These are phyloP conservation scores for Lycocerus yunnanus DNA, from an alignment of 2,888 invertebrate genomes.

Conservation along the genomic window DNA sequence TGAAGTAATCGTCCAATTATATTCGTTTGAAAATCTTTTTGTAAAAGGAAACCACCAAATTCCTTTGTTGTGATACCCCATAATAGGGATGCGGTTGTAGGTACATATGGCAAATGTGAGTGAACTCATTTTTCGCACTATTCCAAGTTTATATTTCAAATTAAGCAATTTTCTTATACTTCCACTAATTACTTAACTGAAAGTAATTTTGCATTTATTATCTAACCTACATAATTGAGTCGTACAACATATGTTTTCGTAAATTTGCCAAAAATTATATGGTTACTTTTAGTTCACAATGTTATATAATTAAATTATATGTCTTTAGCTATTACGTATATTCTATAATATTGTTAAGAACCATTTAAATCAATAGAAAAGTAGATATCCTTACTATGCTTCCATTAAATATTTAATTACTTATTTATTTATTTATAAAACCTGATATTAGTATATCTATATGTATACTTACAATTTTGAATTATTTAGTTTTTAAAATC, in stretches of 20 bases:
- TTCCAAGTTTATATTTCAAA: constrained; percentile 11
- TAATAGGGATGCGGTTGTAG: constrained; percentile 21
- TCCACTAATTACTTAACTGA: constrained; percentile 19
- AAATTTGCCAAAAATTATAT: background rate
- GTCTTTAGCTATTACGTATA: background rate
- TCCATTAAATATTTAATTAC: background rate
- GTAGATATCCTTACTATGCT: background rate
- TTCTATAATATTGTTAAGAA: too few relatives aligned
- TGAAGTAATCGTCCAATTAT: background rate
- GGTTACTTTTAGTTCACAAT: background rate
- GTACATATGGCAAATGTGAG: constrained; percentile 24
- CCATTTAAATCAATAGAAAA: background rate
- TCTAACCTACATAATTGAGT: background rate
- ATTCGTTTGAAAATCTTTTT: background rate
- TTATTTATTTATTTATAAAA: background rate
- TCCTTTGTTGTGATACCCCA: background rate
- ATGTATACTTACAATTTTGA: too few relatives aligned
- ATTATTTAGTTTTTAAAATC: too few relatives aligned
- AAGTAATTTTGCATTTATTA: background rate
- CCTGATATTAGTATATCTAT: background rate
- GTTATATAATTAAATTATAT: background rate
- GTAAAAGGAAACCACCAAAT: background rate
- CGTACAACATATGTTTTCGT: constrained; percentile 1
- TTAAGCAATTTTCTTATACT: constrained; percentile 24
- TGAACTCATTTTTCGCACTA: constrained; percentile 14